phyloP scores from a whole-genome alignment of 2,113 vertebrate genomes.

The Heteronetta atricapilla region DNA sequence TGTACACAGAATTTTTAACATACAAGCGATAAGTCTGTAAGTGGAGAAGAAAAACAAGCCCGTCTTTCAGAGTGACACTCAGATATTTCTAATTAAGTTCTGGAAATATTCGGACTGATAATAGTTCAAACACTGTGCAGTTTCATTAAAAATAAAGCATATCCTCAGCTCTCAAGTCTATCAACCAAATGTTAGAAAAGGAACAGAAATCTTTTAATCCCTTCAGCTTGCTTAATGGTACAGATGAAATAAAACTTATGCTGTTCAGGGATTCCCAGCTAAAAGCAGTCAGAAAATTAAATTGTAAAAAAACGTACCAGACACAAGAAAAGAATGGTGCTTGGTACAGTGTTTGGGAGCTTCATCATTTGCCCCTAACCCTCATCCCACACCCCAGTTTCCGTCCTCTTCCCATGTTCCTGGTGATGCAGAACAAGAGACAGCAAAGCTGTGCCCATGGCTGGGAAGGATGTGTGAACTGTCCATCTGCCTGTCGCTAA shows the following conservation, averaged over 20 bases:
- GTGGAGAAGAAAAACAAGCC: not conserved
- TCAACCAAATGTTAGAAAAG: not conserved
- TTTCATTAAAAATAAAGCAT: constrained; percentile 9
- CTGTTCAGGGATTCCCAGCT: not conserved
- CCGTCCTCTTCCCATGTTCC: not conserved
- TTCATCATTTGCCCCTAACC: not conserved
- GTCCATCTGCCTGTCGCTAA: not conserved
- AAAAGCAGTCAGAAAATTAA: not conserved
- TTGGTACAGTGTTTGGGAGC: not conserved
- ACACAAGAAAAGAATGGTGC: not conserved
- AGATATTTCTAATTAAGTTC: not conserved
- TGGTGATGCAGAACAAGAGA: not conserved
- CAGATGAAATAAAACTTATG: not conserved
- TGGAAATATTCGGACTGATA: not conserved
- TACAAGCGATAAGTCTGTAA: not conserved
- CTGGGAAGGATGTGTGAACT: not conserved
- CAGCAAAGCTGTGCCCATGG: not conserved
- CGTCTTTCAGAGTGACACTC: not conserved
- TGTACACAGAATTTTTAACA: not conserved
- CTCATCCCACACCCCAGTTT: rapidly evolving
- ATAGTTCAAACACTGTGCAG: not conserved
- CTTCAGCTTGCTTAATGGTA: not conserved
- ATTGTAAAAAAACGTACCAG: not conserved
- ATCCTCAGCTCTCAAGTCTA: not conserved
- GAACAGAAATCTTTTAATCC: not conserved